Percentiles rank a stretch among this genome's conserved stretches.
Conservation (phyloP, 2,888 invertebrate species). For the Metacarcinus magister region DNA sequence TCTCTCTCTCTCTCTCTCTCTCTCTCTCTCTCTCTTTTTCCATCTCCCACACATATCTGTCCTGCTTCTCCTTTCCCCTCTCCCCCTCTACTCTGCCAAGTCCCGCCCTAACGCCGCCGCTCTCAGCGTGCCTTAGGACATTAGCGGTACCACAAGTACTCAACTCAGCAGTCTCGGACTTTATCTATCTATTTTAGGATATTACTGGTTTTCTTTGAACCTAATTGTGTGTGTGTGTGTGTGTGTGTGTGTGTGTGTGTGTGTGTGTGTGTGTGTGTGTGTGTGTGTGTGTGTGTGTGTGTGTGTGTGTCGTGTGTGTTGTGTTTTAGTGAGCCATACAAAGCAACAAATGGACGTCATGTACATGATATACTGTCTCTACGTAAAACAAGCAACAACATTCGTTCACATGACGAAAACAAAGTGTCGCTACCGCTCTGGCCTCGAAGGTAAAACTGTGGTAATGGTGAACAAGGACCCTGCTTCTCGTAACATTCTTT, state of each 20-base stretch:
- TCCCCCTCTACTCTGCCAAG: background rate
- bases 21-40: background rate
- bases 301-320: too few relatives aligned
- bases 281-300: background rate
- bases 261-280: background rate
- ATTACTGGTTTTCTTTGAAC: background rate
- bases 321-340: too few relatives aligned
- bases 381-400: background rate
- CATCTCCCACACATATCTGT: background rate
- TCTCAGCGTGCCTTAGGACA: background rate
- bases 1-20: background rate
- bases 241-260: background rate
- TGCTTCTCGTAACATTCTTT: slow-evolving; percentile 3
- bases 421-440: background rate
- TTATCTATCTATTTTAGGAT: background rate
- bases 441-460: background rate
- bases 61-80: background rate
- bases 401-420: background rate
- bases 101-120: background rate
- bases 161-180: background rate
- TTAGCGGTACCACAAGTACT: background rate
- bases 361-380: background rate
- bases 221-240: background rate
- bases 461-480: slow-evolving; percentile 42
- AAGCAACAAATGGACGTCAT: background rate